Percentiles rank a stretch among this genome's conserved stretches.
These are phyloP conservation scores for Poecilia gillii DNA, from an alignment of 2,797 vertebrate genomes.

Conservation along the genomic window DNA sequence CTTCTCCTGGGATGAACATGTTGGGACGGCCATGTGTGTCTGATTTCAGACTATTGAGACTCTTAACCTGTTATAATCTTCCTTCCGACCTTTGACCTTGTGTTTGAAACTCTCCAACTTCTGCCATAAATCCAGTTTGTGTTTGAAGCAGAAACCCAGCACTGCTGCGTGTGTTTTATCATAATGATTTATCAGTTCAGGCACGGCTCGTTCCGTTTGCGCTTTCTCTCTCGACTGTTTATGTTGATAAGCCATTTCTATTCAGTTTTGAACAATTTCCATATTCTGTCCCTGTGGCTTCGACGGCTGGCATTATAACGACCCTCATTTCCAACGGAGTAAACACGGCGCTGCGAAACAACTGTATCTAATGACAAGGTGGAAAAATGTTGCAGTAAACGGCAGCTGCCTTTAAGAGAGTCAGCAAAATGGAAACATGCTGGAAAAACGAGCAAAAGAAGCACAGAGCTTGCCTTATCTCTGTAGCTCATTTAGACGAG, in stretches of 20 bases:
- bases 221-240: slow-evolving; percentile 23
- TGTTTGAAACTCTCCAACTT: background rate
- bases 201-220: slow-evolving; percentile 2
- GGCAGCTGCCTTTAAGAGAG: slow-evolving; percentile 2
- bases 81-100: background rate
- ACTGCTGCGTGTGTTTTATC: slow-evolving; percentile 1
- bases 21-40: background rate
- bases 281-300: slow-evolving; percentile 42
- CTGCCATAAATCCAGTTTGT: background rate
- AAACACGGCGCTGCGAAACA: slow-evolving; percentile 24
- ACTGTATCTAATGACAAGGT: slow-evolving; percentile 40
- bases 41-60: background rate
- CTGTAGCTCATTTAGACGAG: slow-evolving; percentile 22
- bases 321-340: slow-evolving; percentile 37
- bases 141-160: too few relatives aligned
- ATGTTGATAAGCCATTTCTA: slow-evolving; percentile 48
- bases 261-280: slow-evolving; percentile 50
- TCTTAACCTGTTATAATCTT: background rate
- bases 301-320: slow-evolving; percentile 39
- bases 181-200: slow-evolving; percentile 9
- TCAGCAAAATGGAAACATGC: slow-evolving; percentile 27
- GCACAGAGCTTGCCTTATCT: slow-evolving; percentile 13
- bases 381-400: slow-evolving; percentile 5
- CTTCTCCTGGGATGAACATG: background rate
- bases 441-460: slow-evolving; percentile 13